Evolutionary conservation across 2,888 invertebrate genomes (phyloP), one percentile per base, ranked within the genome.

Genomic region (Lobophora halterata): DNA sequence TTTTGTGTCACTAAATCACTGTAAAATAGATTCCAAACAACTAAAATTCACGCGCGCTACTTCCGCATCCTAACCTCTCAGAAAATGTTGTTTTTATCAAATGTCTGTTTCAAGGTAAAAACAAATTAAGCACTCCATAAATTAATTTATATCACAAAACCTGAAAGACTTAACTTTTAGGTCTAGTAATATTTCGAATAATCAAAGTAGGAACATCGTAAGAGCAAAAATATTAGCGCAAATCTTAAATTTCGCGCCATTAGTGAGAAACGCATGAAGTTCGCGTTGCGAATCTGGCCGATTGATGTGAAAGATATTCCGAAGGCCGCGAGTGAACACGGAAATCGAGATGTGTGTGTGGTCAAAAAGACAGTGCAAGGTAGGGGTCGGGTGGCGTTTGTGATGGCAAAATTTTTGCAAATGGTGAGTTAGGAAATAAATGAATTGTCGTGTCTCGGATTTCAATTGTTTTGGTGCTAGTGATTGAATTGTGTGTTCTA

Each of bases 381-480:
- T 91, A 91, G 91, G 91, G 91, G 91, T 91, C 91, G 91, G 91
- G 91, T 91, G 91, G 91, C 91, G 90, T 90, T 88, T 91, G 92
- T 91, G 91, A 92, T 92, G 92, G 92, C 91, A 91, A 91, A 91
- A 90, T 81, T 90, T 90, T 91, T 90, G 90, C 91, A 89, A 91
- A 90, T 91, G 92, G 92, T 92, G 90, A 92, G 92, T 91, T 89
- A 88, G 88, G 86, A 81, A 76, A 68, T 79, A 78, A n/a, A 73
- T 79, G 76, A 71, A 64, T 71, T 73, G 71, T 71, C 67, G 74
- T 71, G 75, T 51, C 58, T 62, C 54, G 54, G 65, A 65, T 66
- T 76, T 69, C 58, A 71, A 72, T 71, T 74, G 58, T 60, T 60
- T 65, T 64, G 65, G 86, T 85, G 85, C 58, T 70, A 58, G 86